Evolutionary conservation across 2,888 invertebrate genomes (phyloP), one percentile per base, ranked within the genome.

Genomic region (Andrena dorsata): DNA sequence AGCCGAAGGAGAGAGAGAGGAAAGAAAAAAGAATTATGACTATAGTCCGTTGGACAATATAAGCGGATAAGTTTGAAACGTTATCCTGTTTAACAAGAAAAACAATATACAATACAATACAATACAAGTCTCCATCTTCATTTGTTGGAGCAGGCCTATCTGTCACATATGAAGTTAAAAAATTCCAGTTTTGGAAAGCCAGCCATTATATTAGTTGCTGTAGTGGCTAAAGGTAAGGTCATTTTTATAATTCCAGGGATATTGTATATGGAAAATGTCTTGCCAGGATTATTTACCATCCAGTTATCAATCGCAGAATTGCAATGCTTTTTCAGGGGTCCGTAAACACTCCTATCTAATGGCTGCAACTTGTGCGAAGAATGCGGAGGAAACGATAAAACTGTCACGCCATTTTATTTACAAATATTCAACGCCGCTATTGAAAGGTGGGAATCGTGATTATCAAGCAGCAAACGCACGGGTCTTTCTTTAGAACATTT

Each of bases 401-500:
- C 56, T 20, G 56, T 56, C 13, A 56, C 26, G 56, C 56, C 56
- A 56, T 56, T 56, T 56, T 56, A 16, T 58, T 58, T 58, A 23
- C 26, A 58, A 58, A 58, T 58, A 58, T 58, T 6, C 10, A 58
- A 58, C 20, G 56, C 13, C 5, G 56, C 16, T 58, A 58, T 26
- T 26, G 56, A 58, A 58, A 58, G 23, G 23, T 58, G 26, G 16
- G 56, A 58, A 58, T 58, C 56, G 26, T 58, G 56, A 58, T 58
- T 58, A 26, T 58, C 56, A 20, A 26, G 16, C 4, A 58, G 10
- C 56, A 26, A 58, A 58, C 26, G 56, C 13, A 26, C 26, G 56
- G 26, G 13, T 20, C 26, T 58, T 58, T 58, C 56, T 16, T 58
- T 58, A 6, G 56, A 26, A 26, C 56, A 56, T 56, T 56, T 56